These are phyloP conservation scores for Heliothis virescens DNA, from an alignment of 1,140 invertebrate genomes.

Conservation along the genomic window DNA sequence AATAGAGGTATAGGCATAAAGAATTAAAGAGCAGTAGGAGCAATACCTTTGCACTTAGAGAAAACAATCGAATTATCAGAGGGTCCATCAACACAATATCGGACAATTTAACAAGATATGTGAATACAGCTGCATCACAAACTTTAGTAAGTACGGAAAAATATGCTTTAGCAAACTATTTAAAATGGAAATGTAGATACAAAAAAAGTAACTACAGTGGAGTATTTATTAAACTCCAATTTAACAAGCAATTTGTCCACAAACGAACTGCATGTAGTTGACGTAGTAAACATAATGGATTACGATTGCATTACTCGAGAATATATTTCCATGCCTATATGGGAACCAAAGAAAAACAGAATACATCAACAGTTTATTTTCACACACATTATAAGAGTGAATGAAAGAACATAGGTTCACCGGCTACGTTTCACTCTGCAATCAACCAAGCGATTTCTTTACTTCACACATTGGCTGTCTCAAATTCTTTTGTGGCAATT, in stretches of 20 bases:
- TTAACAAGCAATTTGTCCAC: constrained; percentile 27
- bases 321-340: constrained; percentile 34
- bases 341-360: constrained; percentile 29
- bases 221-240: constrained; percentile 8
- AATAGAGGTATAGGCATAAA: too few relatives aligned
- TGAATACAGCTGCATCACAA: too few relatives aligned
- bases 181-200: not conserved
- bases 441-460: not conserved
- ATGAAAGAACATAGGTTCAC: constrained; percentile 25
- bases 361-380: constrained; percentile 32
- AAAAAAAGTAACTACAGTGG: not conserved
- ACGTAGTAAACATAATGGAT: constrained; percentile 12
- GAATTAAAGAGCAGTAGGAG: too few relatives aligned
- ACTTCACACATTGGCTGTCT: not conserved
- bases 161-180: not conserved
- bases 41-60: too few relatives aligned
- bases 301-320: constrained; percentile 29
- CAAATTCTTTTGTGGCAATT: not conserved
- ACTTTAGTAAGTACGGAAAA: too few relatives aligned
- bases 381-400: constrained; percentile 25
- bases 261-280: constrained; percentile 8
- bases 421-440: constrained; percentile 20
- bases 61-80: not conserved
- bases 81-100: too few relatives aligned
- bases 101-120: too few relatives aligned